phyloP scores from a whole-genome alignment of 1,140 invertebrate genomes.

The Galendromus occidentalis region DNA sequence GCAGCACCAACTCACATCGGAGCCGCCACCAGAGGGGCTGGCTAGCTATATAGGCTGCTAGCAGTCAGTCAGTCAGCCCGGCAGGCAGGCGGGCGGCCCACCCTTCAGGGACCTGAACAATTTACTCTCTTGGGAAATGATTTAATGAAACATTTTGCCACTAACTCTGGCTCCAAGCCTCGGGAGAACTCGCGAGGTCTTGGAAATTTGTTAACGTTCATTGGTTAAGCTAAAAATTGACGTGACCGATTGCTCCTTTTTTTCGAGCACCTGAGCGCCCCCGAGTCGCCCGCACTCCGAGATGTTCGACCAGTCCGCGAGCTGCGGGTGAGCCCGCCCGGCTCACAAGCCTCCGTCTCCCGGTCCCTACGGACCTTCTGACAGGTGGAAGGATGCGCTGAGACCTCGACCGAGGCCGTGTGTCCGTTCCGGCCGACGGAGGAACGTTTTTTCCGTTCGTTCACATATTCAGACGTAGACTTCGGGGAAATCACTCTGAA shows the following conservation, averaged over 20 bases:
- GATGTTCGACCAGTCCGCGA: background rate
- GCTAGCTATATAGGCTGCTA: too few relatives aligned
- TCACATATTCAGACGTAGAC: background rate
- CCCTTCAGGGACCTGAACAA: background rate
- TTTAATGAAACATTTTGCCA: slow-evolving; percentile 8
- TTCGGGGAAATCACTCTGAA: slow-evolving; percentile 11
- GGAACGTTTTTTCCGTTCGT: too few relatives aligned
- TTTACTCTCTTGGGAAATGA: slow-evolving; percentile 4
- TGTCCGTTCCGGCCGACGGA: too few relatives aligned
- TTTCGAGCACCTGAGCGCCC: background rate
- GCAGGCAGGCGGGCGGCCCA: background rate
- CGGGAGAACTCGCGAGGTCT: background rate
- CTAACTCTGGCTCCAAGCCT: background rate
- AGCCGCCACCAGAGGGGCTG: too few relatives aligned
- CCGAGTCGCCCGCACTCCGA: background rate
- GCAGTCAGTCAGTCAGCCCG: too few relatives aligned
- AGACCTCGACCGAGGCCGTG: too few relatives aligned
- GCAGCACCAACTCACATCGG: too few relatives aligned
- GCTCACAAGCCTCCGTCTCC: background rate
- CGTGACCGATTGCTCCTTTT: background rate
- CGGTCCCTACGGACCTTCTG: background rate
- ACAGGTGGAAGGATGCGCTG: slow-evolving; percentile 10
- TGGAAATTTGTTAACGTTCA: slow-evolving; percentile 12
- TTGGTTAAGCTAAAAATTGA: slow-evolving; percentile 12
- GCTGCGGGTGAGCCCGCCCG: background rate